phyloP scores from a whole-genome alignment of 2,888 invertebrate species.

The Schizaphis graminum region DNA sequence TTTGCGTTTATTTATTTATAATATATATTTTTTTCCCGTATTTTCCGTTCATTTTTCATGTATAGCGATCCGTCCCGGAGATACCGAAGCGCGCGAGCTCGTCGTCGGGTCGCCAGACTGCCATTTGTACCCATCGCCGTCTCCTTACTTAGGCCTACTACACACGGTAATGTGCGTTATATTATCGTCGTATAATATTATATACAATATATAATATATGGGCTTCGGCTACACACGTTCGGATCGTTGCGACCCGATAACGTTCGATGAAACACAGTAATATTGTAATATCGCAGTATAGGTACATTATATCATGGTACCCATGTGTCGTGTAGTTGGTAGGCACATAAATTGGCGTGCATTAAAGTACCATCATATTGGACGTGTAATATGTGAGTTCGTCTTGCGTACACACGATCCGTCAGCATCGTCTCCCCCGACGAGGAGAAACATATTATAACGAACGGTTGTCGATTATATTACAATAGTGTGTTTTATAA shows the following conservation, averaged over 20 bases:
- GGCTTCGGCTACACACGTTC: neutral
- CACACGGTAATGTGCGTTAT: neutral
- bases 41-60: constrained; percentile 36
- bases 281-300: neutral
- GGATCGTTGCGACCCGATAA: constrained; percentile 25
- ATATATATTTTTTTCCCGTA: neutral
- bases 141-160: neutral
- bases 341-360: constrained; percentile 8
- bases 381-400: neutral
- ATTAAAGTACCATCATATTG: neutral
- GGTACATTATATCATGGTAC: neutral
- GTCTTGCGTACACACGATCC: neutral
- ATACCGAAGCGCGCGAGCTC: neutral
- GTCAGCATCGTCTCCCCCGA: neutral
- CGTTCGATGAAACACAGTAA: neutral
- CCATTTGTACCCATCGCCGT: constrained; percentile 26
- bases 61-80: constrained; percentile 31
- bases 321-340: neutral
- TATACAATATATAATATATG: neutral
- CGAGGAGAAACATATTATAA: neutral
- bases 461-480: neutral
- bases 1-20: neutral
- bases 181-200: neutral
- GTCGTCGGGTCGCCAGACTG: neutral
- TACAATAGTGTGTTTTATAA: neutral